Base-by-base conservation (phyloP, 2,888 invertebrate genomes). In the Platycheirus rosarum region DNA sequence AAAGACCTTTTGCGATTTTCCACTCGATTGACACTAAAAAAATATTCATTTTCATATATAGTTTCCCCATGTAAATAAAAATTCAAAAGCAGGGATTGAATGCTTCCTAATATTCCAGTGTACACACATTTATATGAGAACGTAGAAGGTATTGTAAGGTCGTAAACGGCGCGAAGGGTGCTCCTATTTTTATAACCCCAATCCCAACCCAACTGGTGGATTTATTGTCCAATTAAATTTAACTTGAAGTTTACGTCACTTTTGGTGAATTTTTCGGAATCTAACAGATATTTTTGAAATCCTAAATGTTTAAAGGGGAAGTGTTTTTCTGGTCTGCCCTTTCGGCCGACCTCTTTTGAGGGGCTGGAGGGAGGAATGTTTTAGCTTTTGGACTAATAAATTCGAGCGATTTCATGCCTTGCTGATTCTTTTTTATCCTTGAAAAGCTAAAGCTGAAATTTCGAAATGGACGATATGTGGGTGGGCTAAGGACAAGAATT, bases 21-120 rank as follows among this genome's bases (percentile, higher is more conserved):
- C 84, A 78, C 78, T 78, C 84, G 69, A 84, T 84, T 84, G 84
- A 73, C 73, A 73, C 49, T n/a, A n/a, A 68, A 77, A 63, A 77
- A 73, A 63, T 49, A 48, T 68, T 63, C 55, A 44, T 53, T 26
- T 66, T 66, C 42, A 42, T 42, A 63, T 69, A 70, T n/a, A 44
- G 53, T 75, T 63, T 2, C 18, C 13, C 40, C 23, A 68, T 57
- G 53, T 29, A 53, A 55, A 55, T 55, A 48, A 49, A 55, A 18
- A 7, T 13, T 40, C 9, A 23, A 20, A 20, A 16, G 16, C 37
- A 13, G 49, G 8, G 8, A 16, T 14, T 53, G 60, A 75, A 60
- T 80, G 75, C 57, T 46, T 70, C 51, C 60, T 63, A 69, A 76
- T 69, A n/a, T 69, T 55, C 46, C 46, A 63, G 8, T 6, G 8